These are phyloP conservation scores for Patiria miniata DNA, from an alignment of 35 echinoderm and acorn worm genomes.

Conservation along the genomic window DNA sequence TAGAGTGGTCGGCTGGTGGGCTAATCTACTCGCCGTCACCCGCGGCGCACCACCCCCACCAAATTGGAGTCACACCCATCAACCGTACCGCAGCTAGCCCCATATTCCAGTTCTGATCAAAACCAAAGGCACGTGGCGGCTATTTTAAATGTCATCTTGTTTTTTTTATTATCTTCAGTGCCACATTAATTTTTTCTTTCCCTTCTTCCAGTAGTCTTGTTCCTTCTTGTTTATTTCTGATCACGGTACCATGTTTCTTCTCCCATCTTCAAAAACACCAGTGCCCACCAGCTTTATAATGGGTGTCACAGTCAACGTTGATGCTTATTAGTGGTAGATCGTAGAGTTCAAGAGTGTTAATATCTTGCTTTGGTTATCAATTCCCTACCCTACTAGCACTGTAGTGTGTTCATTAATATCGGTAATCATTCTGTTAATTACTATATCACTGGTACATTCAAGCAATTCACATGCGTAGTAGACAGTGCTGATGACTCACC, in stretches of 20 bases:
- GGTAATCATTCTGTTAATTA: not conserved
- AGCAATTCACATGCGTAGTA: too few relatives aligned
- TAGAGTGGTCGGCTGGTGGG: conserved; percentile 12
- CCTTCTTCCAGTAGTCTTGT: not conserved
- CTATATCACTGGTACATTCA: too few relatives aligned
- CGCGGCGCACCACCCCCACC: not conserved
- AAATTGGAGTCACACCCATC: conserved; percentile 16
- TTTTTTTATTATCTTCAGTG: not conserved
- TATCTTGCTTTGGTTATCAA: not conserved
- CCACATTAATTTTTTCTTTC: not conserved
- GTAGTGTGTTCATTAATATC: conserved; percentile 1
- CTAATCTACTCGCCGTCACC: conserved; percentile 15
- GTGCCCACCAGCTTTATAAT: too few relatives aligned
- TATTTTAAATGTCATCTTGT: not conserved
- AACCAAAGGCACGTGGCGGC: not conserved
- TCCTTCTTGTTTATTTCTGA: too few relatives aligned
- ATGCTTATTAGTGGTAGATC: too few relatives aligned
- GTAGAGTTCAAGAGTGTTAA: too few relatives aligned
- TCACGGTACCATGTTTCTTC: too few relatives aligned
- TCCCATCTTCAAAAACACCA: too few relatives aligned
- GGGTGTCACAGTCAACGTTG: too few relatives aligned
- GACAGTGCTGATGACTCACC: too few relatives aligned
- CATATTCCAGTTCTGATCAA: conserved; percentile 19
- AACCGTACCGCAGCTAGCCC: conserved; percentile 26
- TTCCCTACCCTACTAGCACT: not conserved